phyloP scores from a whole-genome alignment of 2,113 vertebrate species.

The Phylloscopus trochilus region DNA sequence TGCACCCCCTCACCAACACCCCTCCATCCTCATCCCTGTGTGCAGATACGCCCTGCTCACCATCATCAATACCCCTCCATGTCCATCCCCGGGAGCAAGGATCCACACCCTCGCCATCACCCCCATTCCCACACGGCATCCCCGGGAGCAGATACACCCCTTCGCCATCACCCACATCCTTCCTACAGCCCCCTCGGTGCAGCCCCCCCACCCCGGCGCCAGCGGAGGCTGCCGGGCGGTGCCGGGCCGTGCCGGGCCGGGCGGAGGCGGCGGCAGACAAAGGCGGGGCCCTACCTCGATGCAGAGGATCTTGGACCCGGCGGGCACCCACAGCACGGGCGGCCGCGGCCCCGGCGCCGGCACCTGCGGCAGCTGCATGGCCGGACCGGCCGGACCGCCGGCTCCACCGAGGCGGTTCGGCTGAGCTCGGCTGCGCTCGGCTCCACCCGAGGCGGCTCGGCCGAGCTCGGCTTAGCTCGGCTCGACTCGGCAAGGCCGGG shows the following conservation, averaged over 20 bases:
- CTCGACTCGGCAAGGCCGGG: neutral
- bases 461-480: neutral
- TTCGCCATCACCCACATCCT: neutral
- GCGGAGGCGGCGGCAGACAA: neutral
- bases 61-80: neutral
- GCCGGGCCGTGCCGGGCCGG: neutral
- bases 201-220: neutral
- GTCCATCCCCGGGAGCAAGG: neutral
- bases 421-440: neutral
- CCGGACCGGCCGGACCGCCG: neutral
- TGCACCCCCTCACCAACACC: neutral
- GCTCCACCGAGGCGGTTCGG: neutral
- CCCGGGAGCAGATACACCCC: neutral
- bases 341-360: conserved; percentile 39
- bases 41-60: neutral
- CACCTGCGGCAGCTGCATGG: conserved; percentile 60
- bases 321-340: conserved; percentile 53
- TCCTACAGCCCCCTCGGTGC: neutral
- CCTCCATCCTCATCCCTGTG: neutral
- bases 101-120: neutral
- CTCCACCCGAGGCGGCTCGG: neutral
- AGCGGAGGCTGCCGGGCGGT: neutral
- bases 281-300: conserved; percentile 57
- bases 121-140: neutral
- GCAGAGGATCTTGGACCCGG: conserved; percentile 59